Evolutionary conservation across 2,113 vertebrate genomes (phyloP).

Genomic region (Neodontobutis hainanensis): DNA sequence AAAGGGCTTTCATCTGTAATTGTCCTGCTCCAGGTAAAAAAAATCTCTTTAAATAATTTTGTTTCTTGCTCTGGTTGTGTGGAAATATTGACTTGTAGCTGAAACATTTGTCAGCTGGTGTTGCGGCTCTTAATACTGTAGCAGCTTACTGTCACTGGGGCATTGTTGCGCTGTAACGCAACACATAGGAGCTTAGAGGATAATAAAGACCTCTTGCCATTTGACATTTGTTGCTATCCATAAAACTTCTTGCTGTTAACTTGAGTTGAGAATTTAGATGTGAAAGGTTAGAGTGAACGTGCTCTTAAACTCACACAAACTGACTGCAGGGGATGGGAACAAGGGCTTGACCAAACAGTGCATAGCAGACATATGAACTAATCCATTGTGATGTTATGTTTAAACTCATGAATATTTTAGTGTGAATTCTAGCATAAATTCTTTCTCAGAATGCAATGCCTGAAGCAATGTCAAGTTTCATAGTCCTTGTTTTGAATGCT

Average conservation of each 20-base stretch:
- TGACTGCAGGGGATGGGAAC: conserved; percentile 6
- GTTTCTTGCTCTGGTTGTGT: conserved; percentile 26
- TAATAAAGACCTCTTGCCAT: conserved; percentile 24
- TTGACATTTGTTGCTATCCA: conserved; percentile 38
- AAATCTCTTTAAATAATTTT: conserved; percentile 46
- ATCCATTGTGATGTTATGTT: conserved; percentile 24
- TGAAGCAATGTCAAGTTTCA: conserved; percentile 41
- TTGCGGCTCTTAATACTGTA: conserved; percentile 16
- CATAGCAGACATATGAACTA: conserved; percentile 12
- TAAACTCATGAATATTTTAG: conserved; percentile 34
- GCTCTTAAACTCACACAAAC: conserved; percentile 18
- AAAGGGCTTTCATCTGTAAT: conserved; percentile 44
- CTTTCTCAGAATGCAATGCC: conserved; percentile 23
- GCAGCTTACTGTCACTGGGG: conserved; percentile 41
- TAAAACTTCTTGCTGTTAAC: conserved; percentile 9
- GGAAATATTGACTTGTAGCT: conserved; percentile 29
- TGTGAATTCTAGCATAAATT: conserved; percentile 27
- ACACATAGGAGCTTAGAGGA: conserved; percentile 21
- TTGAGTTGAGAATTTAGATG: conserved; percentile 20
- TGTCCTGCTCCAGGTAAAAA: conserved; percentile 35
- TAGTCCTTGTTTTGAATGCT: conserved; percentile 39
- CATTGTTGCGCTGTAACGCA: conserved; percentile 15
- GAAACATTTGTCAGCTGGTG: conserved; percentile 35
- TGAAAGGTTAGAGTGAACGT: conserved; percentile 18
- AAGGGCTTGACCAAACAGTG: conserved; percentile 18